Percentiles rank a stretch among this genome's conserved stretches.
Evolutionary conservation across 2,888 invertebrate species (phyloP).

Genomic region (Biston stratarius): DNA sequence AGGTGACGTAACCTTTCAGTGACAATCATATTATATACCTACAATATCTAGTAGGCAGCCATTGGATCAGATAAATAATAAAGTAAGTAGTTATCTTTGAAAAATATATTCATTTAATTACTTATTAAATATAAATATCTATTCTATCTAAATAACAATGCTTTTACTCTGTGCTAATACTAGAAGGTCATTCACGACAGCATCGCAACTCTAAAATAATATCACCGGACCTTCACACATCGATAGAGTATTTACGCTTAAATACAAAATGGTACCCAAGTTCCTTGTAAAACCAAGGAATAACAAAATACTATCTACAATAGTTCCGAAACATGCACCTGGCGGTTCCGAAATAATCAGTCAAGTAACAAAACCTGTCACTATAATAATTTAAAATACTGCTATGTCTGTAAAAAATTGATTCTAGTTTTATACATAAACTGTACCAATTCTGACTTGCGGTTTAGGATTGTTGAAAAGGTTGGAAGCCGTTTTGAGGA

Average conservation of each 20-base stretch:
- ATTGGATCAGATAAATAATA: constrained; percentile 43
- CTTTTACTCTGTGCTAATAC: constrained; percentile 69
- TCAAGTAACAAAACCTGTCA: constrained; percentile 81
- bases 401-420: constrained; percentile 55
- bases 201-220: constrained; percentile 65
- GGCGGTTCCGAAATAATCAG: constrained; percentile 80
- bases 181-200: constrained; percentile 81
- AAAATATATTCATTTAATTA: constrained; percentile 66
- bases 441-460: constrained; percentile 76
- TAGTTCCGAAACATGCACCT: constrained; percentile 70
- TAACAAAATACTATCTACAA: constrained; percentile 77
- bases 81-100: constrained; percentile 52
- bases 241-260: constrained; percentile 53
- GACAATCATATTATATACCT: constrained; percentile 27
- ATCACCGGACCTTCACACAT: constrained; percentile 71
- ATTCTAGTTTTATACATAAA: constrained; percentile 67
- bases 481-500: constrained; percentile 79
- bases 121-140: constrained; percentile 58
- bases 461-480: constrained; percentile 76
- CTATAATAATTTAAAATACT: constrained; percentile 78
- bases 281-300: constrained; percentile 86
- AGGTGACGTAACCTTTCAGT: constrained; percentile 42
- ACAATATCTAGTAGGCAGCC: neutral
- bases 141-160: constrained; percentile 74
- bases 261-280: constrained; percentile 62